Evolutionary conservation across 64 coral and sea anemone genomes (phyloP).

Genomic region (Porites australiensis): DNA sequence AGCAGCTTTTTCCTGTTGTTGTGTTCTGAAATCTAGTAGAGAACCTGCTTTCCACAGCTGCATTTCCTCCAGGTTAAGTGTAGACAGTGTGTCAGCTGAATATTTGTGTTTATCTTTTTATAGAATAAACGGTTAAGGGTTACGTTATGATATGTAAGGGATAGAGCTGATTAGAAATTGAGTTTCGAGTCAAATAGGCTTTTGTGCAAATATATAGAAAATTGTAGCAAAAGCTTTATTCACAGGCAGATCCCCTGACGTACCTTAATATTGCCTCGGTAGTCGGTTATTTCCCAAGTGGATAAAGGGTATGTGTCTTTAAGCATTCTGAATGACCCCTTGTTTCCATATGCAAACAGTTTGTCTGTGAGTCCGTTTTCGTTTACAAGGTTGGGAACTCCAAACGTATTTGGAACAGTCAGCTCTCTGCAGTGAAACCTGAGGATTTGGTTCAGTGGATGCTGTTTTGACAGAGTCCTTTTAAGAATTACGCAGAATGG

Average conservation of each 20-base stretch:
- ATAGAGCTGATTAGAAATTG: no score
- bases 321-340: constrained; percentile 38
- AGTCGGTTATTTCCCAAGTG: constrained; percentile 60
- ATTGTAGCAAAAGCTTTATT: no score
- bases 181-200: no score
- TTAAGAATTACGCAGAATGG: constrained; percentile 66
- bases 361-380: neutral
- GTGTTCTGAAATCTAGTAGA: no score
- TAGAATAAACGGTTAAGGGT: no score
- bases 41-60: no score
- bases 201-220: no score
- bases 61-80: no score
- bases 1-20: no score
- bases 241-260: neutral
- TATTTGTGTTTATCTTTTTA: no score
- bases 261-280: neutral
- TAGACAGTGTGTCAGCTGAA: no score
- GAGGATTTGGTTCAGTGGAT: constrained; percentile 72
- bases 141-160: no score
- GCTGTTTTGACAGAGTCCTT: constrained; percentile 40
- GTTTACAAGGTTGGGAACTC: constrained; percentile 18
- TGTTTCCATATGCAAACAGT: constrained; percentile 41
- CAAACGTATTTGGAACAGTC: constrained; percentile 50
- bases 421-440: constrained; percentile 73
- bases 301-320: neutral